Conservation (phyloP, 2,888 invertebrate species). For the Actias luna region DNA sequence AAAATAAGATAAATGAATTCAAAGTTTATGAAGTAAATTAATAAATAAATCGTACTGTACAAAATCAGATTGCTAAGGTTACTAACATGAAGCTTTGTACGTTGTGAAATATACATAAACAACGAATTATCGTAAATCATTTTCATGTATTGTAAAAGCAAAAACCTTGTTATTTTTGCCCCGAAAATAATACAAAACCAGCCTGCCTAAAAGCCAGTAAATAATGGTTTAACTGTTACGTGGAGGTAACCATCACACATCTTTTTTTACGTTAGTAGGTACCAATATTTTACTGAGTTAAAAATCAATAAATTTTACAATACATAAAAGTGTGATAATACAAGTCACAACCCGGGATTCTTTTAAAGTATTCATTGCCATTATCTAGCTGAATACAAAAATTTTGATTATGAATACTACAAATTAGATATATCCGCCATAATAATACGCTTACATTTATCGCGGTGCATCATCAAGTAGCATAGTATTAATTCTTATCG, state of each 20-base stretch:
- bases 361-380: no score
- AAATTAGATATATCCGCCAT: no score
- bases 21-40: no score
- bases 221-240: constrained; percentile 19
- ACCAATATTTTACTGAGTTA: constrained; percentile 12
- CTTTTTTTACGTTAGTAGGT: not conserved
- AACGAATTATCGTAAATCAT: constrained; percentile 13
- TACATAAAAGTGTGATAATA: no score
- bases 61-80: not conserved
- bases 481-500: no score
- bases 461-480: no score
- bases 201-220: constrained; percentile 19
- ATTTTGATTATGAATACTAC: no score
- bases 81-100: not conserved
- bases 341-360: no score
- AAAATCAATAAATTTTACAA: not conserved
- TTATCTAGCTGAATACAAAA: no score
- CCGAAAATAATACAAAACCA: constrained; percentile 14
- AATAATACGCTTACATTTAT: no score
- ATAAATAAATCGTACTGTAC: not conserved
- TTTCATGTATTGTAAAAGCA: constrained; percentile 12
- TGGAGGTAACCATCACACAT: constrained; percentile 12
- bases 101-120: constrained; percentile 9
- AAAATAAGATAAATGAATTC: no score
- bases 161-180: constrained; percentile 17